Evolutionary conservation across 2,113 vertebrate genomes (phyloP).

Genomic region (Pimephales promelas): DNA sequence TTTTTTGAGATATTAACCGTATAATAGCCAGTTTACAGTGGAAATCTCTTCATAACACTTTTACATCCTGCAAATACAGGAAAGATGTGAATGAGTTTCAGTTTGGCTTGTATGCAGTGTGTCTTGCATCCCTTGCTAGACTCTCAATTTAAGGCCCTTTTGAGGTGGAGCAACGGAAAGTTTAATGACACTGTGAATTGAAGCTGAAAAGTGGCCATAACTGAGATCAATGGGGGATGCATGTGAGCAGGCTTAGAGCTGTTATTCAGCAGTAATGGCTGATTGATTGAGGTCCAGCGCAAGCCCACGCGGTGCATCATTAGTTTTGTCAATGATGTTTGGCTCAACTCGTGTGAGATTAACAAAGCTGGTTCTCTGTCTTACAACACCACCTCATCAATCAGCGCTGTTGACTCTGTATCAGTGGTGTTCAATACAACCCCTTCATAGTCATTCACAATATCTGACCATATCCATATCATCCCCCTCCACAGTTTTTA

Average conservation of each 20-base stretch:
- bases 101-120: not conserved
- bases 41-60: not conserved
- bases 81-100: no score
- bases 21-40: no score
- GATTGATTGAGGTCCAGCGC: conserved; percentile 49
- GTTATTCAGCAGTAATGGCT: conserved; percentile 54
- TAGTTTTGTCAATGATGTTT: conserved; percentile 44
- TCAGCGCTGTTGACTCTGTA: conserved; percentile 16
- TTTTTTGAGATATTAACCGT: no score
- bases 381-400: conserved; percentile 42
- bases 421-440: conserved; percentile 18
- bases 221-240: conserved; percentile 54
- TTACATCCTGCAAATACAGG: not conserved
- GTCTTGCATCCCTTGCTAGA: not conserved
- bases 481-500: not conserved
- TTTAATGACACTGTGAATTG: conserved; percentile 58
- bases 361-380: conserved; percentile 44
- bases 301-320: conserved; percentile 35
- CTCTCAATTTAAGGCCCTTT: conserved; percentile 12
- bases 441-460: not conserved
- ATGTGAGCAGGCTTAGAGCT: conserved; percentile 38
- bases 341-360: conserved; percentile 33
- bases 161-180: conserved; percentile 47
- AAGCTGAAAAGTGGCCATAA: conserved; percentile 54
- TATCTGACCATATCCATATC: not conserved